Conservation (phyloP, 2,888 invertebrate genomes). For the Diabrotica balteata region DNA sequence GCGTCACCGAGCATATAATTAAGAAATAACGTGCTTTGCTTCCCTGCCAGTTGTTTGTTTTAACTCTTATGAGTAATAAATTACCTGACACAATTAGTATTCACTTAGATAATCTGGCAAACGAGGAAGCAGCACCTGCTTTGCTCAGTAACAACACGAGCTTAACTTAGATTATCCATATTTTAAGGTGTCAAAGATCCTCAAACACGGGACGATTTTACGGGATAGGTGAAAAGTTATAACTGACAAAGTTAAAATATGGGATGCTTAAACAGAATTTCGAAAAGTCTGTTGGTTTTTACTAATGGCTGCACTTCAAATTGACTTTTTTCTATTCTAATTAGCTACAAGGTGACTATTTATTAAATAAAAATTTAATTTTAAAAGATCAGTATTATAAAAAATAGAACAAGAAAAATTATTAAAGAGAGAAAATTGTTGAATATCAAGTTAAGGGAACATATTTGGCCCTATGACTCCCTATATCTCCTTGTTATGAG, state of each 20-base stretch:
- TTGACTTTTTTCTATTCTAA: too few species aligned
- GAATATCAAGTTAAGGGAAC: too few species aligned
- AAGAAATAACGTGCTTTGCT: conserved; percentile 8
- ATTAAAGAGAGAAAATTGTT: too few species aligned
- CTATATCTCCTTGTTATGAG: too few species aligned
- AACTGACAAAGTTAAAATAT: conserved; percentile 42
- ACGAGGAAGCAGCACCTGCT: conserved; percentile 47
- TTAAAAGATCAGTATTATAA: too few species aligned
- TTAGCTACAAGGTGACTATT: too few species aligned
- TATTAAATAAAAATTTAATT: too few species aligned
- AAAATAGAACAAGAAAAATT: too few species aligned
- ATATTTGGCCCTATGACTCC: too few species aligned
- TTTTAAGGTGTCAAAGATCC: conserved; percentile 49
- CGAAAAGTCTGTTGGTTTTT: too few species aligned
- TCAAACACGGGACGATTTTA: conserved; percentile 46
- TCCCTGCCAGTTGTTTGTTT: conserved; percentile 27
- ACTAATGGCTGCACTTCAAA: too few species aligned
- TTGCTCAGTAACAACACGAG: conserved; percentile 48
- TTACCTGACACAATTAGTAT: conserved; percentile 40
- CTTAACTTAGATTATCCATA: conserved; percentile 51
- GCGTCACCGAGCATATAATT: conserved; percentile 1
- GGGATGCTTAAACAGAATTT: background rate
- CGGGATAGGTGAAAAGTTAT: conserved; percentile 42
- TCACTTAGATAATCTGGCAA: conserved; percentile 44
- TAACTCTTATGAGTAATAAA: conserved; percentile 33